phyloP scores from a whole-genome alignment of 1,140 invertebrate species.

The Papilio polytes region DNA sequence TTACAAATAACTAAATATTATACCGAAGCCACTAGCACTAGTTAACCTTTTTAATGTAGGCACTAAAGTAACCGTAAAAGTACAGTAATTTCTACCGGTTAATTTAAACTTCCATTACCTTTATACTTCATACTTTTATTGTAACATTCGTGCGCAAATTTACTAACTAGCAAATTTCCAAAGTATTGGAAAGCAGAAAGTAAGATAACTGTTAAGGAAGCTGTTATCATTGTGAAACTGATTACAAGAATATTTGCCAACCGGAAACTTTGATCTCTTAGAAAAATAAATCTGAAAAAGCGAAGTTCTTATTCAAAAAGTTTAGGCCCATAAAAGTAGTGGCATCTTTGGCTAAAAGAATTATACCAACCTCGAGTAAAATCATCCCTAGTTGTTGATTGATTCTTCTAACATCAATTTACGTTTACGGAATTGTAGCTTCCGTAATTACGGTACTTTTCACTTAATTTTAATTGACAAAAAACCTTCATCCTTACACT shows the following conservation, averaged over 20 bases:
- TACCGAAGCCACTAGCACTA: too few relatives aligned
- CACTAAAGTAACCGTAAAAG: too few relatives aligned
- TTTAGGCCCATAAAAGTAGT: constrained; percentile 9
- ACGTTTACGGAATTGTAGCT: not conserved
- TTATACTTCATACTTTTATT: not conserved
- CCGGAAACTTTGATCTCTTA: not conserved
- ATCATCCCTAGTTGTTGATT: not conserved
- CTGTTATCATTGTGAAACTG: not conserved
- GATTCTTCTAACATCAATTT: not conserved
- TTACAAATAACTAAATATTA: too few relatives aligned
- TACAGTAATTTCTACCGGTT: not conserved
- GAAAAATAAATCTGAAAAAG: constrained; percentile 18
- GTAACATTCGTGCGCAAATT: not conserved
- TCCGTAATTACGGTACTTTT: too few relatives aligned
- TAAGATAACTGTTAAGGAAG: not conserved
- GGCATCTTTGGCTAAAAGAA: not conserved
- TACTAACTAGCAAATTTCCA: not conserved
- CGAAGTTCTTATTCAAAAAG: constrained; percentile 17
- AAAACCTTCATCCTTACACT: too few relatives aligned
- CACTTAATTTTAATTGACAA: too few relatives aligned
- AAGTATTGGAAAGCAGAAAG: not conserved
- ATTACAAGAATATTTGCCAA: not conserved
- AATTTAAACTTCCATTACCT: not conserved
- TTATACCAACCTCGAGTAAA: not conserved
- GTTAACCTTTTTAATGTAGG: too few relatives aligned